These are phyloP conservation scores for Epiperipatus broadwayi DNA, from an alignment of 2,888 invertebrate genomes.

Conservation along the genomic window DNA sequence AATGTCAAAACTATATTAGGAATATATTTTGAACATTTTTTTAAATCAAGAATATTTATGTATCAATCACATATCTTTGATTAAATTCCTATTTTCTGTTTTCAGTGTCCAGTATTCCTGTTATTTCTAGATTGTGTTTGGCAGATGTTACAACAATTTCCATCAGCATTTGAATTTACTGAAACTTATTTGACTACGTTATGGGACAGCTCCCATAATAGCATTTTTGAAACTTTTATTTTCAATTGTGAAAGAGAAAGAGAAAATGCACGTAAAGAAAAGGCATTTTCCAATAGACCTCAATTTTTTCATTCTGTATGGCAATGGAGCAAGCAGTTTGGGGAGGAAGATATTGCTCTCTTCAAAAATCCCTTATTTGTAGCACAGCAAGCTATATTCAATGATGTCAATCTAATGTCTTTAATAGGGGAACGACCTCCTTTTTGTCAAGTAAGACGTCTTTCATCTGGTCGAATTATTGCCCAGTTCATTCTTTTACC, in stretches of 20 bases:
- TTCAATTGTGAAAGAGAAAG: slow-evolving; percentile 68
- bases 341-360: slow-evolving; percentile 53
- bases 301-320: slow-evolving; percentile 55
- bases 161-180: slow-evolving; percentile 70
- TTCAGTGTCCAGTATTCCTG: slow-evolving; percentile 64
- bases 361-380: slow-evolving; percentile 75
- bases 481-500: no score
- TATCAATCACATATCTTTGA: no score
- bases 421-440: no score
- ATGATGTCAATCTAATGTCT: no score
- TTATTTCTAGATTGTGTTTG: slow-evolving; percentile 81
- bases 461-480: no score
- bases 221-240: slow-evolving; percentile 77
- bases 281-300: slow-evolving; percentile 26
- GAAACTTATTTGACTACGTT: slow-evolving; percentile 76
- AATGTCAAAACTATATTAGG: no score
- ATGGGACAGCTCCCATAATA: slow-evolving; percentile 72
- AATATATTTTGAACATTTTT: no score
- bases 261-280: slow-evolving; percentile 43
- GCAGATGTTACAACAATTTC: slow-evolving; percentile 74
- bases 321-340: slow-evolving; percentile 77
- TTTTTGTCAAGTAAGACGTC: no score
- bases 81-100: slow-evolving; percentile 17
- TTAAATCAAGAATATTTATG: no score
- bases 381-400: no score